Evolutionary conservation across 2,888 invertebrate species (phyloP).

Genomic region (Zaprionus lineosus): DNA sequence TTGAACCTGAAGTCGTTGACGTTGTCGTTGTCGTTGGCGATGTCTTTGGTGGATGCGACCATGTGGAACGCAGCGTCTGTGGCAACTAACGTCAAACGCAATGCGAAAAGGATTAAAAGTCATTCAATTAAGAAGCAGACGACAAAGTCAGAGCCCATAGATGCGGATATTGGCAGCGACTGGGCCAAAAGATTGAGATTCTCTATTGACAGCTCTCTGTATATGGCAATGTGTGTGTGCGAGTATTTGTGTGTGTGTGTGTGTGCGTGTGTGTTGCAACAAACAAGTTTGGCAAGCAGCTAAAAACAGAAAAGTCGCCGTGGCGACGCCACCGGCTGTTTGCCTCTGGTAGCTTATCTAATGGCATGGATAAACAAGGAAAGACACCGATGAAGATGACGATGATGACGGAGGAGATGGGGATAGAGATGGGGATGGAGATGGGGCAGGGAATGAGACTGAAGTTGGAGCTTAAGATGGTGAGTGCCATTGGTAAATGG

Average conservation of each 20-base stretch:
- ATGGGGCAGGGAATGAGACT: neutral
- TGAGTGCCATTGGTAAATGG: slow-evolving; percentile 30
- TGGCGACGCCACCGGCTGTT: slow-evolving; percentile 59
- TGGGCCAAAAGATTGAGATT: slow-evolving; percentile 16
- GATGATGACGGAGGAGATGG: slow-evolving; percentile 19
- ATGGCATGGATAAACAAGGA: slow-evolving; percentile 74
- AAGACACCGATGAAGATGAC: slow-evolving; percentile 47
- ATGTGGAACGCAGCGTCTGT: slow-evolving; percentile 49
- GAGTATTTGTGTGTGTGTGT: neutral
- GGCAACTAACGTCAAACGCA: slow-evolving; percentile 75
- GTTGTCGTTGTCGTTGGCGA: slow-evolving; percentile 7
- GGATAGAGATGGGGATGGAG: neutral
- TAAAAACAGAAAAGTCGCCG: slow-evolving; percentile 49
- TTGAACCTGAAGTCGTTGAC: slow-evolving; percentile 6
- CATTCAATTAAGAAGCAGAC: slow-evolving; percentile 68
- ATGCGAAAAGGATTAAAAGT: slow-evolving; percentile 80
- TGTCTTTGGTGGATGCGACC: slow-evolving; percentile 38
- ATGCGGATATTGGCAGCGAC: slow-evolving; percentile 36
- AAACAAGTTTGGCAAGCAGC: slow-evolving; percentile 65
- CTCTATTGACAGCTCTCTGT: slow-evolving; percentile 34
- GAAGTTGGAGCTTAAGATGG: neutral
- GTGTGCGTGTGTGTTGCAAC: slow-evolving; percentile 26
- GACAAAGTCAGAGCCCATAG: slow-evolving; percentile 28
- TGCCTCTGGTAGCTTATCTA: slow-evolving; percentile 74
- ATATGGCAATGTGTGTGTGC: neutral